Evolutionary conservation across 2,888 invertebrate species (phyloP).

Genomic region (Anoncus sp.): DNA sequence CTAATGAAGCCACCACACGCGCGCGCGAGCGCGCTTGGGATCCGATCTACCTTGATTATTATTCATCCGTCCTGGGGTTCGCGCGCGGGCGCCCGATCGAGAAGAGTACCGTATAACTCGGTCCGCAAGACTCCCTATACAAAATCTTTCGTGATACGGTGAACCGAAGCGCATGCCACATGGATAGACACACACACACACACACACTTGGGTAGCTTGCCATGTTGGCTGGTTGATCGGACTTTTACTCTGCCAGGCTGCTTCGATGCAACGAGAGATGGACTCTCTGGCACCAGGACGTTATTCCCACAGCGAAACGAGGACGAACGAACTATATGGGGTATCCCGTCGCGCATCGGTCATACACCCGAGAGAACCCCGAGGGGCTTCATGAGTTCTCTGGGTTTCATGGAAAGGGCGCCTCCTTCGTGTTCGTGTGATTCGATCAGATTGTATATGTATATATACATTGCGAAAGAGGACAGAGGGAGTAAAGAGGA

Average conservation of each 20-base stretch:
- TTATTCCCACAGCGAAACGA: conserved; percentile 56
- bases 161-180: conserved; percentile 19
- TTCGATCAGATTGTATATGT: conserved; percentile 66
- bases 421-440: conserved; percentile 58
- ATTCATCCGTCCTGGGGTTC: conserved; percentile 68
- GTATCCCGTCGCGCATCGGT: conserved; percentile 67
- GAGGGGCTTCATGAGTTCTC: conserved; percentile 34
- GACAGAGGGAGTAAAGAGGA: conserved; percentile 30
- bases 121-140: conserved; percentile 47
- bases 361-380: conserved; percentile 59
- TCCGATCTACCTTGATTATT: conserved; percentile 76
- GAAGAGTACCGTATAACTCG: conserved; percentile 48
- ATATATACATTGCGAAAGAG: too few species aligned
- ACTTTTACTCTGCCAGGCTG: conserved; percentile 22
- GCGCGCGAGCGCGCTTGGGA: conserved; percentile 59
- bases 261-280: conserved; percentile 44
- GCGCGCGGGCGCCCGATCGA: conserved; percentile 46
- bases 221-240: conserved; percentile 19
- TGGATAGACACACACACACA: conserved; percentile 1
- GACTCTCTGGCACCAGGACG: conserved; percentile 48
- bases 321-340: conserved; percentile 61
- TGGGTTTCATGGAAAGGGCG: conserved; percentile 49
- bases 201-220: neutral
- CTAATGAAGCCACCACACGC: conserved; percentile 68
- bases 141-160: conserved; percentile 55